Conservation (phyloP, 2,888 invertebrate genomes). For the Diaprepes abbreviatus region DNA sequence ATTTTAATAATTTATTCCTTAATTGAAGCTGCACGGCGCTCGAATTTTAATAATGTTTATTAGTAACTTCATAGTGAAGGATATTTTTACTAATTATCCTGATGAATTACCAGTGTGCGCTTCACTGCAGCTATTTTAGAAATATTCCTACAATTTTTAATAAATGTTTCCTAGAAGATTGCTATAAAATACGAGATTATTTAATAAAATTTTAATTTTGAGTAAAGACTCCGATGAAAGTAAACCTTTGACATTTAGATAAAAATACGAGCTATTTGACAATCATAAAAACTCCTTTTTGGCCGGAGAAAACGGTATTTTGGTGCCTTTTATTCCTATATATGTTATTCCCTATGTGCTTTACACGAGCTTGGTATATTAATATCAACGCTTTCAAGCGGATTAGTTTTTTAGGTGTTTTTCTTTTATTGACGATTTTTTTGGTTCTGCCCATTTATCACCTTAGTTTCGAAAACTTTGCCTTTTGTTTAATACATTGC, state of each 20-base stretch:
- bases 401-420: constrained; percentile 21
- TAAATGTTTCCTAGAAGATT: no score
- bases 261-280: neutral
- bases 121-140: no score
- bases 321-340: neutral
- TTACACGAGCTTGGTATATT: constrained; percentile 14
- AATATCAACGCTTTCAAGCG: constrained; percentile 23
- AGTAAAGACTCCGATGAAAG: neutral
- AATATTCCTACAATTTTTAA: no score
- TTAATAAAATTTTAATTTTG: neutral
- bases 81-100: no score
- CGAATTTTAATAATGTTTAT: no score
- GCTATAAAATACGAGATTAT: no score
- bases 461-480: constrained; percentile 1
- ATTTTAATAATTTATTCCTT: no score
- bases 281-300: neutral
- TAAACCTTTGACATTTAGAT: neutral
- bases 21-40: no score
- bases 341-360: constrained; percentile 1
- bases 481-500: constrained; percentile 6
- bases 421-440: constrained; percentile 4
- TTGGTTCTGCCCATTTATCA: constrained; percentile 3
- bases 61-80: no score
- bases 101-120: no score
- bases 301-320: neutral